Conservation (phyloP, 1,140 invertebrate species). For the Cotesia glomerata region DNA sequence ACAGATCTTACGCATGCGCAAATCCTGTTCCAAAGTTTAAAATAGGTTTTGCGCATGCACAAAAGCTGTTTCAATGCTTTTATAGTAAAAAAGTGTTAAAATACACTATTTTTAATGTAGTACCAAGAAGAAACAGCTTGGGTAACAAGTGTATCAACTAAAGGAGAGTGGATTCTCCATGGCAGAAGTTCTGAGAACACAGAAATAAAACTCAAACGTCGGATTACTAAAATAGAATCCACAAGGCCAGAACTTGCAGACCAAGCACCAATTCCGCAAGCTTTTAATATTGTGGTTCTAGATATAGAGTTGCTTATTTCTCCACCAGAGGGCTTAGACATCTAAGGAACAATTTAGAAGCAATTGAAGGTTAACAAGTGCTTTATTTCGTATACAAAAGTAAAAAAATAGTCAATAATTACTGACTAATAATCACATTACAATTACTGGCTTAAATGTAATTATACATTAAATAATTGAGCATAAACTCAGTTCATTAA, state of each 20-base stretch:
- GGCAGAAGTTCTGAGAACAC: constrained; percentile 37
- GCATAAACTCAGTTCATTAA: too few relatives aligned
- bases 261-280: constrained; percentile 41
- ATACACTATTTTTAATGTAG: constrained; percentile 33
- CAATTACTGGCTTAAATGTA: too few relatives aligned
- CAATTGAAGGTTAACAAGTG: neutral
- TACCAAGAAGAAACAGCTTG: constrained; percentile 46
- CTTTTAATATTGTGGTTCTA: constrained; percentile 39
- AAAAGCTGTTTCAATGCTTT: too few relatives aligned
- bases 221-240: constrained; percentile 46
- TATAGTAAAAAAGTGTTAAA: too few relatives aligned
- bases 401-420: neutral
- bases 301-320: constrained; percentile 43
- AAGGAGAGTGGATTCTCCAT: constrained; percentile 48
- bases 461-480: too few relatives aligned
- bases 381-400: neutral
- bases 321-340: constrained; percentile 36
- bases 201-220: constrained; percentile 44
- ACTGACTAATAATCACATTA: too few relatives aligned
- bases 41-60: too few relatives aligned
- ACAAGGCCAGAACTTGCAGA: constrained; percentile 27
- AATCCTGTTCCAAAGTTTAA: too few relatives aligned
- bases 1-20: too few relatives aligned
- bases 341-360: constrained; percentile 15
- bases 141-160: constrained; percentile 40